Evolutionary conservation across 2,888 invertebrate genomes (phyloP).

Genomic region (Pristionchus fissidentatus): DNA sequence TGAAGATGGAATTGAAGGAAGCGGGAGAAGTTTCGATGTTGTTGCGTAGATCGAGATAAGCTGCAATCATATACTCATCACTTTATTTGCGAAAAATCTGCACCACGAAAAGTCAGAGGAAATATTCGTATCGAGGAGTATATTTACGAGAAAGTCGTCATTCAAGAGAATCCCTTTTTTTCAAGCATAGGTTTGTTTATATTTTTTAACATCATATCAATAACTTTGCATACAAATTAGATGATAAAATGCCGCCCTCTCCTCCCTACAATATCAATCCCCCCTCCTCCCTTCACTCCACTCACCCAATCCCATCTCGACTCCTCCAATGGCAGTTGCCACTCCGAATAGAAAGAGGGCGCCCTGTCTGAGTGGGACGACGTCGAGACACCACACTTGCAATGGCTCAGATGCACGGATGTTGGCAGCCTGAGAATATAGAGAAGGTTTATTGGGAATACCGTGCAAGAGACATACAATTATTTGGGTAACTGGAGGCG

Average conservation of each 20-base stretch:
- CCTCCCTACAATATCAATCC: too few species aligned
- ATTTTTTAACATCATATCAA: neutral
- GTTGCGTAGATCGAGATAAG: conserved; percentile 44
- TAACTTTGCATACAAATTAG: neutral
- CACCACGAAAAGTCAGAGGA: too few species aligned
- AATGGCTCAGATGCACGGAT: neutral
- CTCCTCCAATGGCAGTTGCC: neutral
- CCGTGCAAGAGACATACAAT: neutral
- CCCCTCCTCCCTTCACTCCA: neutral
- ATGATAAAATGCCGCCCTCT: neutral
- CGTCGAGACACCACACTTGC: conserved; percentile 45
- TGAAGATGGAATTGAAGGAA: conserved; percentile 35
- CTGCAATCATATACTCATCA: neutral
- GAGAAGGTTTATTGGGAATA: too few species aligned
- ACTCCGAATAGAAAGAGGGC: conserved; percentile 41
- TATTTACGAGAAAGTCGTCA: neutral
- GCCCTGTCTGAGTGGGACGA: conserved; percentile 24
- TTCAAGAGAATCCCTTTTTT: neutral
- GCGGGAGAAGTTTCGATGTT: conserved; percentile 31
- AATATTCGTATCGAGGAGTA: neutral
- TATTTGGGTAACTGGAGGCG: too few species aligned
- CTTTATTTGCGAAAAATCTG: neutral
- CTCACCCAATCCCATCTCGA: conserved; percentile 41
- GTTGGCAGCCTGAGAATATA: too few species aligned
- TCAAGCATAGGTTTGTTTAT: neutral